Percentiles rank a stretch among this genome's conserved stretches.
phyloP scores from a whole-genome alignment of 2,888 invertebrate genomes.

The Ormyrus labotus region DNA sequence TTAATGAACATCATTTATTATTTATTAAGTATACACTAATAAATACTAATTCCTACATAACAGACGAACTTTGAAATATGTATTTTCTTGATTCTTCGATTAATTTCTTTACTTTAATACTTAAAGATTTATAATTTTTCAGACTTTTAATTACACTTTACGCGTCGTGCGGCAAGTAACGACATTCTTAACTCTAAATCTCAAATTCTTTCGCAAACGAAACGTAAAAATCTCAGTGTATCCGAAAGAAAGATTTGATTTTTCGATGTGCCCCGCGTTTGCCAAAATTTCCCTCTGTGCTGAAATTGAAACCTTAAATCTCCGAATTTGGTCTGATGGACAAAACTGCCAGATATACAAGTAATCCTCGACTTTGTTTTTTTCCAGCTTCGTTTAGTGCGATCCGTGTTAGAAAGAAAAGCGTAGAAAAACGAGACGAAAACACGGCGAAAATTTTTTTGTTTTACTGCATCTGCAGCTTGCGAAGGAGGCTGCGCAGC shows the following conservation, averaged over 20 bases:
- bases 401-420: too few species aligned
- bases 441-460: too few species aligned
- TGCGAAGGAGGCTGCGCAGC: slow-evolving; percentile 60
- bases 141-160: slow-evolving; percentile 37
- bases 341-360: too few species aligned
- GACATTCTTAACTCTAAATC: slow-evolving; percentile 9
- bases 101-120: not conserved
- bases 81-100: slow-evolving; percentile 17
- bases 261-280: not conserved
- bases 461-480: slow-evolving; percentile 40
- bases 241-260: not conserved
- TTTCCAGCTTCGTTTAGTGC: too few species aligned
- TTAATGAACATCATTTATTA: slow-evolving; percentile 3
- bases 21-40: not conserved
- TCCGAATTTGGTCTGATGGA: too few species aligned
- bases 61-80: not conserved
- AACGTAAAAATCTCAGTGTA: slow-evolving; percentile 1
- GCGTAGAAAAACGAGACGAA: too few species aligned
- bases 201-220: too few species aligned
- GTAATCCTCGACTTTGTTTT: too few species aligned
- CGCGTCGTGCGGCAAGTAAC: slow-evolving; percentile 18
- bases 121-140: slow-evolving; percentile 13
- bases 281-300: not conserved
- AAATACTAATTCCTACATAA: not conserved
- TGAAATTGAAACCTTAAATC: too few species aligned